These are phyloP conservation scores for Neuroterus valhalla DNA, from an alignment of 1,140 invertebrate genomes.

Conservation along the genomic window DNA sequence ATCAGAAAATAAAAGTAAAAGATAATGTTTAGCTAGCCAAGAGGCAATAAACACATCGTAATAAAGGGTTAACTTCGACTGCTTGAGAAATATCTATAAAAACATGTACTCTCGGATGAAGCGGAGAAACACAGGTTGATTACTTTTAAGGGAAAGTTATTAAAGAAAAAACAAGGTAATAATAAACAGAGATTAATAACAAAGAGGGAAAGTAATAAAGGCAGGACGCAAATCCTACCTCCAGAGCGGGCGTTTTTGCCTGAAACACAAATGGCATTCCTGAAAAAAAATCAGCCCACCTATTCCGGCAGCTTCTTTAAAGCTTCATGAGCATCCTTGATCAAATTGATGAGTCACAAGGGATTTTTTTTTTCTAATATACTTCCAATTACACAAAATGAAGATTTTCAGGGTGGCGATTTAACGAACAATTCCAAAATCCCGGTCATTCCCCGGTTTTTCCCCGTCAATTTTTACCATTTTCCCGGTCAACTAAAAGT, in stretches of 20 bases:
- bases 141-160: conserved; percentile 23
- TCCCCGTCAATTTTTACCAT: too few relatives aligned
- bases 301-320: background rate
- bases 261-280: conserved; percentile 73
- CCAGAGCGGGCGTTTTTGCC: conserved; percentile 73
- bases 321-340: background rate
- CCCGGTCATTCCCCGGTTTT: too few relatives aligned
- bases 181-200: conserved; percentile 42
- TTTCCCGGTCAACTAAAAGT: too few relatives aligned
- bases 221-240: conserved; percentile 67
- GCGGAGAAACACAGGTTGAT: conserved; percentile 37
- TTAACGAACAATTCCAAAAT: too few relatives aligned
- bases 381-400: background rate
- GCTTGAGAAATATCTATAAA: conserved; percentile 11
- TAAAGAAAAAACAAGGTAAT: conserved; percentile 43
- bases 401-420: too few relatives aligned
- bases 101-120: conserved; percentile 40
- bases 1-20: background rate
- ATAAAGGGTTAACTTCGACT: conserved; percentile 35
- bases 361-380: background rate
- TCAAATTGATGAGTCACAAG: background rate
- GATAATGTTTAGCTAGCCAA: conserved; percentile 22
- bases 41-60: conserved; percentile 32
- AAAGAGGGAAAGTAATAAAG: conserved; percentile 39
- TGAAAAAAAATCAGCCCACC: conserved; percentile 48